Conservation (phyloP, 2,113 vertebrate genomes). For the human (Homo sapiens) region DNA sequence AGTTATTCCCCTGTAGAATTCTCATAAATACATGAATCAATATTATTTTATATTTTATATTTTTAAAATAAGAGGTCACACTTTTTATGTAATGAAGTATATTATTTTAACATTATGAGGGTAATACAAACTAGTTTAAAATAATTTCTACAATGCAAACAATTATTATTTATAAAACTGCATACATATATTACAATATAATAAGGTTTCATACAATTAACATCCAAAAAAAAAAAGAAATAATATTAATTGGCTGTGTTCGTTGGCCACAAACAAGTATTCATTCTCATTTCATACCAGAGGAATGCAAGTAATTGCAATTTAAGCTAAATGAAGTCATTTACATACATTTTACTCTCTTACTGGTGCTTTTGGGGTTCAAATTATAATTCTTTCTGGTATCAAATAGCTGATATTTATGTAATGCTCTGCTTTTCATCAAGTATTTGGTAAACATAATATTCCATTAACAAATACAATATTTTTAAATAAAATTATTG, state of each 20-base stretch:
- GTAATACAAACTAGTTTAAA: neutral
- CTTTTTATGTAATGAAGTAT: neutral
- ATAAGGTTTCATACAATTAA: neutral
- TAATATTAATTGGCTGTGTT: neutral
- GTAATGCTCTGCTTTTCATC: conserved; percentile 20
- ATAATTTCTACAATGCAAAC: neutral
- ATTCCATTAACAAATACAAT: conserved; percentile 48
- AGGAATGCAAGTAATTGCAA: neutral
- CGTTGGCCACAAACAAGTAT: neutral
- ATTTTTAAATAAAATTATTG: conserved; percentile 53
- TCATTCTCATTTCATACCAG: conserved; percentile 19
- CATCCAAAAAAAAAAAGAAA: neutral
- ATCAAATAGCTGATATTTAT: conserved; percentile 32
- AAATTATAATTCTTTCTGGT: neutral
- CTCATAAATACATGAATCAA: neutral
- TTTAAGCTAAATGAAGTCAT: conserved; percentile 38
- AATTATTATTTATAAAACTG: neutral
- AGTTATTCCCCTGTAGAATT: neutral
- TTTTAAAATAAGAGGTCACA: neutral
- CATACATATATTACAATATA: neutral
- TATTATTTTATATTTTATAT: neutral
- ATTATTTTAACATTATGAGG: neutral
- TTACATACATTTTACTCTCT: conserved; percentile 6
- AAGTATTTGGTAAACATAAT: neutral
- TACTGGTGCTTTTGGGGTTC: neutral